Conservation (phyloP, 2,797 vertebrate genomes). For the Mastacembelus armatus region DNA sequence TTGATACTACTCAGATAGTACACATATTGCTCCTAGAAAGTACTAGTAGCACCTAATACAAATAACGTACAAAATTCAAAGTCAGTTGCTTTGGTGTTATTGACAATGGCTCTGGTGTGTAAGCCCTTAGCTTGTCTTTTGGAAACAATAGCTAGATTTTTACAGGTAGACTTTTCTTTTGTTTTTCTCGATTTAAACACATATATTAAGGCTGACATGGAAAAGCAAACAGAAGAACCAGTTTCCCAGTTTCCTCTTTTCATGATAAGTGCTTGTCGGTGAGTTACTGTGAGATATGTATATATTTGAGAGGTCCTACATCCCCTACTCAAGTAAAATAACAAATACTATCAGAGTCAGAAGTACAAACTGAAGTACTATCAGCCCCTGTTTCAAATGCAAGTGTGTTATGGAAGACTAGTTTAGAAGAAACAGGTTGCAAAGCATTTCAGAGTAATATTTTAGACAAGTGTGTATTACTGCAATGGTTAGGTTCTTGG, state of each 20-base stretch:
- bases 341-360: conserved; percentile 21
- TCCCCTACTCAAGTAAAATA: neutral
- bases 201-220: neutral
- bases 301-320: neutral
- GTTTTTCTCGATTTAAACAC: conserved; percentile 1
- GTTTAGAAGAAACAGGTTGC: conserved; percentile 67
- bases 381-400: conserved; percentile 39
- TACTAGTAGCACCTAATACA: neutral
- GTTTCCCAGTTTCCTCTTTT: too few relatives aligned
- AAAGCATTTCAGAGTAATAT: conserved; percentile 68
- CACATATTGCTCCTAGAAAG: neutral
- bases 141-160: conserved; percentile 2
- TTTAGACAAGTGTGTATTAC: conserved; percentile 71
- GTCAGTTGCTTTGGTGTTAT: neutral
- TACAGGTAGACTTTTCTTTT: too few relatives aligned
- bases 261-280: too few relatives aligned
- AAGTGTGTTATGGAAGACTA: conserved; percentile 66
- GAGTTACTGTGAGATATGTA: too few relatives aligned
- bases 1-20: neutral
- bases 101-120: neutral
- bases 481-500: conserved; percentile 71
- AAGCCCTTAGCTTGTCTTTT: neutral
- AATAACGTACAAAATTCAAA: neutral
- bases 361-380: conserved; percentile 22
- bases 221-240: conserved; percentile 1